Base-by-base conservation (phyloP, 1,140 invertebrate genomes). In the Philotrypesis tridentata region DNA sequence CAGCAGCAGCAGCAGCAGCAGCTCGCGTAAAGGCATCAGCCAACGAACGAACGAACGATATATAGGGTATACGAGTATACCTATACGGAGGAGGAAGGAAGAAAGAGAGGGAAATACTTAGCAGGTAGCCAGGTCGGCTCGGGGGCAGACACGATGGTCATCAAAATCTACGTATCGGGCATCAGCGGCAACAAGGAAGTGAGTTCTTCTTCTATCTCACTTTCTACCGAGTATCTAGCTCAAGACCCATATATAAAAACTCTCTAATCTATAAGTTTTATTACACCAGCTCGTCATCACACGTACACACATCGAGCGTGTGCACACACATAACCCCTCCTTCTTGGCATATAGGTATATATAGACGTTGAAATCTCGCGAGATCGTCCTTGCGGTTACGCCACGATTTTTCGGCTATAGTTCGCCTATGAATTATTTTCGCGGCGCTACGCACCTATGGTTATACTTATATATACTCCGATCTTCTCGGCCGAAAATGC, bases 101-200 rank as follows among this genome's bases (percentile, higher is more conserved):
- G 29, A n/a, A 23, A 60, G 23, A 71, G 25, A 60, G 25, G 27
- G 71, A 65, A 17, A 48, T 55, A n/a, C n/a, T n/a, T n/a, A 82
- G 67, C 72, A 82, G 73, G 73, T 80, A 80, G 79, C 70, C 79
- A 80, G 78, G 78, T 74, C 40, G 79, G 60, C 48, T 63, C 55
- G 63, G 78, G n/a, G 43, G 23, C 31, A 70, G 68, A 61, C 60
- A 91, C 87, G 79, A 97, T 97, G 97, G 96, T 95, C 89, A 94
- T 97, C 84, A 97, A 97, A 94, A 94, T 97, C 84, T 97, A 96
- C 91, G 94, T 97, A 90, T 97, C 96, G 89, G 96, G 96, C 86
- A 97, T 97, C 92, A 97, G 96, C 87, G 96, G 96, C 83, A 97
- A 96, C 90, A 97, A 97, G 92, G 96, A 97, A 95, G 96, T 97